Evolutionary conservation across 2,888 invertebrate species (phyloP).

Genomic region (Seira musarum): DNA sequence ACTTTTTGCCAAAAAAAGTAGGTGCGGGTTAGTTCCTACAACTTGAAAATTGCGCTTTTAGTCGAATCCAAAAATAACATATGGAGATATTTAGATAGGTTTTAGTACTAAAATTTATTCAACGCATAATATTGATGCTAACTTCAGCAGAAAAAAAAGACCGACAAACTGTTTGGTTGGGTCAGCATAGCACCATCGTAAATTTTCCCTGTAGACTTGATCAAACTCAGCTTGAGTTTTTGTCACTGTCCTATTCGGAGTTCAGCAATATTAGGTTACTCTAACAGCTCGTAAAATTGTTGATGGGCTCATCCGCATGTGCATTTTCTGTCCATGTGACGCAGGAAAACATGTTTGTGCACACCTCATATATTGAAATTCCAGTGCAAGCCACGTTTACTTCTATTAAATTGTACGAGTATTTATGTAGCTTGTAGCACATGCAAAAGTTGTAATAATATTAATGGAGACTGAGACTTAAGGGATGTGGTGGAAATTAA

Average conservation of each 20-base stretch:
- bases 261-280: conserved; percentile 33
- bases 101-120: conserved; percentile 1
- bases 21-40: no score
- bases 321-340: conserved; percentile 27
- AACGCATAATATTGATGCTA: conserved; percentile 10
- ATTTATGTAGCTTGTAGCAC: background rate
- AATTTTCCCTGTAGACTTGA: conserved; percentile 3
- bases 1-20: background rate
- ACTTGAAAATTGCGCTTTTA: conserved; percentile 1
- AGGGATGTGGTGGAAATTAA: no score
- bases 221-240: background rate
- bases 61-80: background rate
- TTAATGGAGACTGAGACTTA: no score
- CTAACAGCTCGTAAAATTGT: conserved; percentile 44
- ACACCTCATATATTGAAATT: background rate
- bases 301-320: conserved; percentile 27
- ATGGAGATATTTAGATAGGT: conserved; percentile 6
- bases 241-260: background rate
- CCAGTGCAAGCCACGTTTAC: no score
- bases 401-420: no score
- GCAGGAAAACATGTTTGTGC: background rate
- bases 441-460: background rate
- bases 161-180: conserved; percentile 4
- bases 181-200: background rate
- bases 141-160: background rate